phyloP scores from a whole-genome alignment of 1,140 invertebrate species.

The Anoplolepis gracilipes region DNA sequence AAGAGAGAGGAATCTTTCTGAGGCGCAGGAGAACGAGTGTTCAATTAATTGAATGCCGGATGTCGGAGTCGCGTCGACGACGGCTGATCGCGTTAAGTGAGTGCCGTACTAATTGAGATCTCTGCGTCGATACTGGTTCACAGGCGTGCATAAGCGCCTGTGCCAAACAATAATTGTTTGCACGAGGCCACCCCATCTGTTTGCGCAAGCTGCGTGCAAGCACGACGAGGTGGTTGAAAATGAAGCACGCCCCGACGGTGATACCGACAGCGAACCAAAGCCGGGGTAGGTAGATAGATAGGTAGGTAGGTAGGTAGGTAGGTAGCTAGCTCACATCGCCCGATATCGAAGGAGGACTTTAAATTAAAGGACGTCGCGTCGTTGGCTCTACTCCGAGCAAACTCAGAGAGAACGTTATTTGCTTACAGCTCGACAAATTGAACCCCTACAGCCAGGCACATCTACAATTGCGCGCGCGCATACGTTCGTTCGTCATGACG shows the following conservation, averaged over 20 bases:
- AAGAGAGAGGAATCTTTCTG: neutral
- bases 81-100: slow-evolving; percentile 79
- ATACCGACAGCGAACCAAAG: slow-evolving; percentile 38
- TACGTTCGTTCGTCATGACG: neutral
- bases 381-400: slow-evolving; percentile 82
- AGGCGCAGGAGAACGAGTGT: slow-evolving; percentile 6
- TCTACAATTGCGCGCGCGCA: neutral
- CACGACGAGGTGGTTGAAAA: slow-evolving; percentile 61
- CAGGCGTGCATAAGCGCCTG: slow-evolving; percentile 72
- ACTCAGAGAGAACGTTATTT: slow-evolving; percentile 82
- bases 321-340: slow-evolving; percentile 44
- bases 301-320: neutral
- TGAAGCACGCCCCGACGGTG: slow-evolving; percentile 43
- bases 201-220: slow-evolving; percentile 79
- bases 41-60: slow-evolving; percentile 53
- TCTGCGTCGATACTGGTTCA: slow-evolving; percentile 66
- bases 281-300: neutral
- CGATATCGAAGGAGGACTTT: slow-evolving; percentile 80
- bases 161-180: slow-evolving; percentile 84
- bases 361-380: slow-evolving; percentile 83
- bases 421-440: slow-evolving; percentile 84
- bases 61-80: slow-evolving; percentile 8
- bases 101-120: slow-evolving; percentile 82
- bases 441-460: slow-evolving; percentile 70
- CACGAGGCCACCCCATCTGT: slow-evolving; percentile 83